Evolutionary conservation across 2,888 invertebrate species (phyloP), one percentile per base, ranked within the genome.

Genomic region (Erebia palarica): DNA sequence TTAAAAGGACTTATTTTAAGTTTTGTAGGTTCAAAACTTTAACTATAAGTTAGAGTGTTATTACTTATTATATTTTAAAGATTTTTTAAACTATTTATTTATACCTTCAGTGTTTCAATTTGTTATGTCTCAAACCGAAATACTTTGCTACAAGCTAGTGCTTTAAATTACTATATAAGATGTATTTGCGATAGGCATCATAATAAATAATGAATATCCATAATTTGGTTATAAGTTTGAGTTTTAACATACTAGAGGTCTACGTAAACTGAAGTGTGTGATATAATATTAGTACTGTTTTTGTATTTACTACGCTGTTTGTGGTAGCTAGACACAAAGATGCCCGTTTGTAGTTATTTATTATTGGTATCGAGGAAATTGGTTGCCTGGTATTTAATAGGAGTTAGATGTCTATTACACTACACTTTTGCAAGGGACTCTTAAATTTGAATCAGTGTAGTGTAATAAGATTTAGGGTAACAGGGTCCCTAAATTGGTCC

Each of bases 21-120:
- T 93, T 93, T 93, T 93, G 92, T 85, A 86, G 76, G 87, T 87
- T 87, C 92, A 93, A 93, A 93, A 93, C 93, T 92, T 90, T 92
- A 91, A 92, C 91, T 92, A 92, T 93, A 92, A 93, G 93, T 93
- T 93, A 91, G 88, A 90, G 88, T 86, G 86, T 87, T 90, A 82
- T 87, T 90, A 82, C 87, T 87, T 90, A 82, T 87, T 90, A 82
- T 88, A 84, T 89, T 88, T 87, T 85, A 83, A 86, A 84, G 80
- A 79, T 68, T 73, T 74, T 78, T 82, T 85, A 84, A 82, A 86
- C 82, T 91, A 92, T 92, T 92, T 91, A 91, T 92, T 91, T 84
- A 82, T 86, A 84, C 83, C 78, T 81, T 84, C 85, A 80, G 80
- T 85, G 79, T 83, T 84, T 84, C 82, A 84, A 81, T 82, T 82